Percentiles rank a stretch among this genome's conserved stretches.
phyloP scores from a whole-genome alignment of 2,888 invertebrate species.

The Hypomecis punctinalis region DNA sequence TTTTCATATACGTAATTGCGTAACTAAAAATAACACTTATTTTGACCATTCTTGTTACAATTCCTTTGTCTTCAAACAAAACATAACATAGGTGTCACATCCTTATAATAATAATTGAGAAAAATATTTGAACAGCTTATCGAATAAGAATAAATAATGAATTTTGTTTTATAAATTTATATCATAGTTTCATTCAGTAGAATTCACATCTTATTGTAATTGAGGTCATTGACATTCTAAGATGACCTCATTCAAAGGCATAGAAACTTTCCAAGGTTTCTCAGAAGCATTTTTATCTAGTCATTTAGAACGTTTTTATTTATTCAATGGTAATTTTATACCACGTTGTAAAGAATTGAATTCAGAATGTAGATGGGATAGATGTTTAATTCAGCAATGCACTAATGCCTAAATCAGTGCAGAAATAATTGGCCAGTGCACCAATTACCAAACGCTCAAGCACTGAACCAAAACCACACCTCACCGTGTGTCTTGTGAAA shows the following conservation, averaged over 20 bases:
- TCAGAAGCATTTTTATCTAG: constrained; percentile 2
- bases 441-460: constrained; percentile 57
- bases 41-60: constrained; percentile 62
- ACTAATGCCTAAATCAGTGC: constrained; percentile 15
- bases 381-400: constrained; percentile 2
- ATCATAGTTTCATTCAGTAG: constrained; percentile 1
- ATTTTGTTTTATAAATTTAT: background rate
- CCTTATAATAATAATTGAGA: background rate
- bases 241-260: constrained; percentile 58
- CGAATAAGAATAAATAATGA: too few relatives aligned
- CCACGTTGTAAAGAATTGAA: too few relatives aligned
- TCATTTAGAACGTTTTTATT: too few relatives aligned
- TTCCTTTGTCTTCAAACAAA: constrained; percentile 60
- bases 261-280: constrained; percentile 45
- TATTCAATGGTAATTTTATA: too few relatives aligned
- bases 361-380: too few relatives aligned
- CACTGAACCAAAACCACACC: constrained; percentile 78
- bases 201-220: constrained; percentile 22
- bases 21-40: constrained; percentile 58
- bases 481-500: constrained; percentile 76
- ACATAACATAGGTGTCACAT: constrained; percentile 2
- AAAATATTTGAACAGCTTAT: too few relatives aligned
- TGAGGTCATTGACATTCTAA: constrained; percentile 56
- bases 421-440: constrained; percentile 12
- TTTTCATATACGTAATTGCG: constrained; percentile 62